Conservation (phyloP, 2,888 invertebrate species). For the Caenorhabditis sp. region DNA sequence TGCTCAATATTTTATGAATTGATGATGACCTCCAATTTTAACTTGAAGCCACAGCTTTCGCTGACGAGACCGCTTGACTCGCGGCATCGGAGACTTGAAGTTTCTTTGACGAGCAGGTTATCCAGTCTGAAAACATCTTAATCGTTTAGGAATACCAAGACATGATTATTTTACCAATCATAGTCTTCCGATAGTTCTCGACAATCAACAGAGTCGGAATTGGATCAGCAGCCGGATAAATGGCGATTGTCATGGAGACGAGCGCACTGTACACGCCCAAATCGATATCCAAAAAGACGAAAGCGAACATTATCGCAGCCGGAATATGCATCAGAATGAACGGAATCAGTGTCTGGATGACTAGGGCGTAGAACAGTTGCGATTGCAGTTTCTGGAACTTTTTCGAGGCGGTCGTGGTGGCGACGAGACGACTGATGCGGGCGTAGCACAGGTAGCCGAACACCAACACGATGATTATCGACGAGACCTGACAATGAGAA, state of each 20-base stretch:
- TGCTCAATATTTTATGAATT: neutral
- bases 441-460: conserved; percentile 36
- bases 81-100: neutral
- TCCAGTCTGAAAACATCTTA: neutral
- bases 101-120: neutral
- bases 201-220: conserved; percentile 44
- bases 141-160: no score
- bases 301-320: conserved; percentile 32
- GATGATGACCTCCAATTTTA: conserved; percentile 16
- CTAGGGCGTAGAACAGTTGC: conserved; percentile 45
- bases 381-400: conserved; percentile 41
- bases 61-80: neutral
- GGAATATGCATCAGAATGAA: conserved; percentile 45
- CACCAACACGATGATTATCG: conserved; percentile 33
- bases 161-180: conserved; percentile 21
- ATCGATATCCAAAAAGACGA: conserved; percentile 41
- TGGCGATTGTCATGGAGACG: conserved; percentile 47
- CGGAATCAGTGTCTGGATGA: conserved; percentile 45
- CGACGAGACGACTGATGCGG: conserved; percentile 27
- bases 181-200: conserved; percentile 28
- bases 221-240: conserved; percentile 39
- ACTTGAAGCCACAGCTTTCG: neutral
- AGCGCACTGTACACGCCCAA: conserved; percentile 44
- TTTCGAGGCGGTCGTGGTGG: conserved; percentile 15
- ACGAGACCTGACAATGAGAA: conserved; percentile 28